These are phyloP conservation scores for Dascillus cervinus DNA, from an alignment of 2,888 invertebrate species.

Conservation along the genomic window DNA sequence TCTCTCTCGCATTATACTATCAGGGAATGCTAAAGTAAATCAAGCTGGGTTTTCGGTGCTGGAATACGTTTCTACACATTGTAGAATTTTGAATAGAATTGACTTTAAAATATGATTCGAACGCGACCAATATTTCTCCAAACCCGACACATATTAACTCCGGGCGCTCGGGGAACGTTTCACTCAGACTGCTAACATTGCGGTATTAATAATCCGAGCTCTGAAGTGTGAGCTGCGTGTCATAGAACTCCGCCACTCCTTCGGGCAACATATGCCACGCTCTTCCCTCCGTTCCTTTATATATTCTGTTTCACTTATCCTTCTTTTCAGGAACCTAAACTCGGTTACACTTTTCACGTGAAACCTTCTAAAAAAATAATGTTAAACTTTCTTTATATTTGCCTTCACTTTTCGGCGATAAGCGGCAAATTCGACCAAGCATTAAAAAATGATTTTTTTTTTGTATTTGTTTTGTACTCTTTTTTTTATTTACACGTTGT, in stretches of 20 bases:
- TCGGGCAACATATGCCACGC: conserved; percentile 14
- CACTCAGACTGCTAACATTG: conserved; percentile 21
- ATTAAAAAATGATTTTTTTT: too few species aligned
- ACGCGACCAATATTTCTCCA: conserved; percentile 34
- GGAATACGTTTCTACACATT: conserved; percentile 19
- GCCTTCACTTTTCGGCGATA: too few species aligned
- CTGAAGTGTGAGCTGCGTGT: conserved; percentile 20
- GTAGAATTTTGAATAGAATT: conserved; percentile 30
- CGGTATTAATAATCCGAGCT: conserved; percentile 27
- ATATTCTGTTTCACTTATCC: too few species aligned
- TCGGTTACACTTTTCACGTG: too few species aligned
- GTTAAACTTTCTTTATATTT: too few species aligned
- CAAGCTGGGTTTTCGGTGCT: conserved; percentile 14
- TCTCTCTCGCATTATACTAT: conserved; percentile 1
- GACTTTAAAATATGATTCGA: conserved; percentile 39
- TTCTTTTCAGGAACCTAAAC: too few species aligned
- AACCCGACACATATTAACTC: conserved; percentile 31
- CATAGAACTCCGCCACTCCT: conserved; percentile 13
- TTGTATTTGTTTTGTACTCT: too few species aligned
- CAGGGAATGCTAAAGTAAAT: conserved; percentile 11
- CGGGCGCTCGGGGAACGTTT: conserved; percentile 20
- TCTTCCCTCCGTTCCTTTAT: too few species aligned
- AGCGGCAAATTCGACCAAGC: too few species aligned
- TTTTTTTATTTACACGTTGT: too few species aligned
- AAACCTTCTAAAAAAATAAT: too few species aligned